phyloP scores from a whole-genome alignment of 2,797 vertebrate species.

The Premnoplex brunnescens region DNA sequence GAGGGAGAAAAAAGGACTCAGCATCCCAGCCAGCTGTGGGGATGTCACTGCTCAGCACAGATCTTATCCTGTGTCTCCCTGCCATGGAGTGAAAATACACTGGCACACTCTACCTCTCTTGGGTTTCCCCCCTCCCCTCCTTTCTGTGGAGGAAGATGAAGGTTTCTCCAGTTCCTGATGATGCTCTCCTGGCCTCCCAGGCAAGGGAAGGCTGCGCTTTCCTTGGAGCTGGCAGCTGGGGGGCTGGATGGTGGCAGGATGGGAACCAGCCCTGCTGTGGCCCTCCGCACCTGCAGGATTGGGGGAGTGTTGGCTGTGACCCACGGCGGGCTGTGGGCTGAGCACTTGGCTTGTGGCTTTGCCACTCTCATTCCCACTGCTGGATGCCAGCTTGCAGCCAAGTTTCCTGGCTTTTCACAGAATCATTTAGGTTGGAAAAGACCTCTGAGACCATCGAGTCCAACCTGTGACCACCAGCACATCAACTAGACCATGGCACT shows the following conservation, averaged over 20 bases:
- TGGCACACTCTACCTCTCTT: background rate
- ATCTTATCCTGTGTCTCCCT: background rate
- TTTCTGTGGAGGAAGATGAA: background rate
- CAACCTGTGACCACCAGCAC: background rate
- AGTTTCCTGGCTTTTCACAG: background rate
- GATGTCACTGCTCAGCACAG: background rate
- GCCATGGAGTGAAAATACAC: background rate
- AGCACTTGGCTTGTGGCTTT: background rate
- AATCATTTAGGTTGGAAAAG: background rate
- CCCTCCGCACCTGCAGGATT: background rate
- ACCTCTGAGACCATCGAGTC: background rate
- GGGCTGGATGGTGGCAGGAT: background rate
- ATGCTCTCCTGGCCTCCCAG: background rate
- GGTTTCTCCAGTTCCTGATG: background rate
- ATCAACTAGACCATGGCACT: background rate
- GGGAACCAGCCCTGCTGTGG: fast-evolving
- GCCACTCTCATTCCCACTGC: fast-evolving
- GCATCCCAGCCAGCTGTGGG: background rate
- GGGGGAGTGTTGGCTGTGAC: background rate
- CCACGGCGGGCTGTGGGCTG: background rate
- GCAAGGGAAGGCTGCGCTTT: background rate
- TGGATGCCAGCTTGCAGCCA: background rate
- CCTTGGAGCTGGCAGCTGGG: background rate
- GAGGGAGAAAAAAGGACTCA: background rate
- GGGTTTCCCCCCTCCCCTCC: fast-evolving